A percentile compares a stretch with the other conserved stretches of the same genome.
Conservation (phyloP, 2,113 vertebrate genomes). For the Brachionichthys hirsutus region DNA sequence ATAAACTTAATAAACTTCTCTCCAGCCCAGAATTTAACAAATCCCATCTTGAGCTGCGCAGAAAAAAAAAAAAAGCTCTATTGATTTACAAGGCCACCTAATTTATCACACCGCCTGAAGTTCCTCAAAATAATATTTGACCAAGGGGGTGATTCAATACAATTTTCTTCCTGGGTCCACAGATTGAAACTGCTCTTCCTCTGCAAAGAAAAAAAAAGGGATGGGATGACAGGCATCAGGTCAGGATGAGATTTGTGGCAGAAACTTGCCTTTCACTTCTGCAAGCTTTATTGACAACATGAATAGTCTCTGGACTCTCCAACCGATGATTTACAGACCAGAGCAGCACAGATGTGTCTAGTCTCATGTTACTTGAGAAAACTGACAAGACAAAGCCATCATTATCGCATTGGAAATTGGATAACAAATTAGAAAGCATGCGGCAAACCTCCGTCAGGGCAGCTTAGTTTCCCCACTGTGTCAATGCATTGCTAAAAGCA, state of each 20-base stretch:
- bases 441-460: no score
- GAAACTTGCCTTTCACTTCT: conserved; percentile 63
- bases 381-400: conserved; percentile 1
- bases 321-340: conserved; percentile 60
- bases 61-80: conserved; percentile 71
- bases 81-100: conserved; percentile 76
- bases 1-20: conserved; percentile 69
- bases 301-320: conserved; percentile 59
- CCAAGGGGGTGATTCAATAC: conserved; percentile 79
- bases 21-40: conserved; percentile 74
- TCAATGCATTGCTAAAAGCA: no score
- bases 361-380: conserved; percentile 38
- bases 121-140: conserved; percentile 75
- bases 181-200: conserved; percentile 73
- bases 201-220: conserved; percentile 62
- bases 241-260: conserved; percentile 70
- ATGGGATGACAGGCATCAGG: conserved; percentile 78
- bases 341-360: conserved; percentile 44
- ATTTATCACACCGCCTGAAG: conserved; percentile 77
- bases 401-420: conserved; percentile 6
- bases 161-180: conserved; percentile 71
- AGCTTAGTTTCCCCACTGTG: no score
- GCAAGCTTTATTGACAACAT: conserved; percentile 69
- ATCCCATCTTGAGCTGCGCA: conserved; percentile 70
- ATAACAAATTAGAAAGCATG: background rate